Base-by-base conservation (phyloP, 37 sponge, comb jelly and placozoan genomes). In the Spongilla lacustris region DNA sequence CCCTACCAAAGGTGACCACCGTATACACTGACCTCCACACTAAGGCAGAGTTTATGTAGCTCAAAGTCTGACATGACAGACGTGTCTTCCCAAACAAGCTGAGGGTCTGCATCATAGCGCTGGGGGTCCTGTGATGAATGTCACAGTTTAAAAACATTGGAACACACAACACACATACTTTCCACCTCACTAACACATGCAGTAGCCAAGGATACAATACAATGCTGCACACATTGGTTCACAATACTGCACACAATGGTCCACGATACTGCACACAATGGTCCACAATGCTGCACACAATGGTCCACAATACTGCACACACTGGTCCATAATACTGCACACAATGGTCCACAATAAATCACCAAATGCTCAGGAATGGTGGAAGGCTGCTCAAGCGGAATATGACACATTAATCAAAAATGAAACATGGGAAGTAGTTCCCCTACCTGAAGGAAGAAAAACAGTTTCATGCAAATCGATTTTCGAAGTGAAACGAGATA, bases 11-110 rank as follows among this genome's bases (percentile, higher is more conserved):
- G 4, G 21, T 41, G 46, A 34, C 73, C 69, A 38, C 34, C 71
- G 9, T 66, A 73, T 67, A 83, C 26, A 49, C 76, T 0, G 21
- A 86, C 88, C 76, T 81, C 30, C n/a, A 38, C 28, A 41, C 31
- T 23, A 11, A 17, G 10, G 74, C 91, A 90, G 58, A 90, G 82
- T 21, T 35, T 35, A 71, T 90, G 91, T 35, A 90, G 86, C 86
- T 90, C 91, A 90, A 85, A 90, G 77, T 90, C 91, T 29, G 85
- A 76, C 91, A 90, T 90, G 50, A 90, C 86, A 22, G 76, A 46
- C 91, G 85, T 90, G 77, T 90, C 91, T 30, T 90, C 91, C 17
- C 22, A 71, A 13, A 90, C 91, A 33, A 85, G 73, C 26, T 70
- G 17, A 23, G 84, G 67, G 67, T 83, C 78, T 26, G 89, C 86